Evolutionary conservation across 2,797 vertebrate genomes (phyloP), one percentile per base, ranked within the genome.

Genomic region (Enteromius argenteus): DNA sequence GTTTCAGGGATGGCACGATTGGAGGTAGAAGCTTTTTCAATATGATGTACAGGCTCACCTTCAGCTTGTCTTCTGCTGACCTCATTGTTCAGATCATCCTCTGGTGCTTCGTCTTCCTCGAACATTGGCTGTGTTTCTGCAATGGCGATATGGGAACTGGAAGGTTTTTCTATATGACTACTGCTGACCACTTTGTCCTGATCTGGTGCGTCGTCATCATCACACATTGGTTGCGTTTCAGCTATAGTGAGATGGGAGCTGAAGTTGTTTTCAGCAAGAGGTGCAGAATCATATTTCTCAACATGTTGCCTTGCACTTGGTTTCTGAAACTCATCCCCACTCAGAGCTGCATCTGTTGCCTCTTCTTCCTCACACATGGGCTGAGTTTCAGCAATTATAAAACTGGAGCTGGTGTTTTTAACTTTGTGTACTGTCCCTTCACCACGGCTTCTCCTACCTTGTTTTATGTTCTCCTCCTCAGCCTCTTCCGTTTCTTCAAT

Each of bases 321-420:
- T 60, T 73, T 58, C 23, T 86, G 14, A 58, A 79, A 13, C 58
- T 62, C 64, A 37, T 62, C 2, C 37, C n/a, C 53, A 23, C 4
- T 62, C 53, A 77, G 53, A 60, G 44, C 35, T 19, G 56, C 74
- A 77, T 42, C n/a, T 60, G n/a, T 62, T 62, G 56, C 37, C 10
- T 49, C 60, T 35, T 66, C 77, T n/a, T 66, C 82, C 62, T 87
- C 69, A 86, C 49, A 76, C 79, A 91, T 85, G n/a, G 87, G 90
- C 82, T 91, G 91, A 67, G 91, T 93, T 89, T 94, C 90, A 75
- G 90, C 89, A 80, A 58, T 46, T 71, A 81, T 44, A n/a, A 87
- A 30, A 42, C 75, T 53, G 67, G 84, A 84, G 13, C 79, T 74
- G 3, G 75, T 35, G 2, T 68, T 53, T 66, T 80, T 10, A 11